These are phyloP conservation scores for Saturnia japonica DNA, from an alignment of 2,888 invertebrate genomes.

Conservation along the genomic window DNA sequence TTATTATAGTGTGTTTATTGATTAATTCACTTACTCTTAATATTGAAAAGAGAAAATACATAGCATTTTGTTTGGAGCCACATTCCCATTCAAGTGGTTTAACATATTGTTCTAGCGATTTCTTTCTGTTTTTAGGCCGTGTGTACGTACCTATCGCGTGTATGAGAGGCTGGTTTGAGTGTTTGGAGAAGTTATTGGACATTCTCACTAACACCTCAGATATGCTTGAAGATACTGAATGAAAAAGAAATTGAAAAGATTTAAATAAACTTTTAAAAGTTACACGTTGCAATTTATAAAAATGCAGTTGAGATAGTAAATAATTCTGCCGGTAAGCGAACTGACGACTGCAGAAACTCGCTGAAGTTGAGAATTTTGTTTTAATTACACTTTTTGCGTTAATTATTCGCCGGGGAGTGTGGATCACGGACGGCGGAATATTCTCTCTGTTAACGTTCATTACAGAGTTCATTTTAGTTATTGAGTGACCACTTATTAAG, in stretches of 20 bases:
- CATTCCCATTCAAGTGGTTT: no score
- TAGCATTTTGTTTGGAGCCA: no score
- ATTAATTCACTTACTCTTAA: no score
- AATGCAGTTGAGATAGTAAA: conserved; percentile 12
- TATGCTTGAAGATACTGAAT: no score
- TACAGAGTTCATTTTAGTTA: neutral
- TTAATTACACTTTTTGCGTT: conserved; percentile 38
- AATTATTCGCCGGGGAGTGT: conserved; percentile 28
- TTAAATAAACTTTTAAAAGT: neutral
- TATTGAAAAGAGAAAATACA: no score
- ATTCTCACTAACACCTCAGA: no score
- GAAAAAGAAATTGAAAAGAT: neutral
- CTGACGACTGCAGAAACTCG: conserved; percentile 9
- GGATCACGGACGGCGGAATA: neutral
- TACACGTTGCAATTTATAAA: neutral
- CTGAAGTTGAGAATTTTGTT: conserved; percentile 34
- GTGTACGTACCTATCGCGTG: no score
- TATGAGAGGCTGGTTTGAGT: no score
- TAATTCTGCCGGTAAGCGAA: conserved; percentile 4
- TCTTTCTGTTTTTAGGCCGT: no score
- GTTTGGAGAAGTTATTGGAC: no score
- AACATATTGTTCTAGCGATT: no score
- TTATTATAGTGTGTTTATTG: no score
- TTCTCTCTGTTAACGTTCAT: neutral
- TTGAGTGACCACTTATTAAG: neutral